These are phyloP conservation scores for Sylvilagus bachmani DNA, from an alignment of 2,113 vertebrate species.

Conservation along the genomic window DNA sequence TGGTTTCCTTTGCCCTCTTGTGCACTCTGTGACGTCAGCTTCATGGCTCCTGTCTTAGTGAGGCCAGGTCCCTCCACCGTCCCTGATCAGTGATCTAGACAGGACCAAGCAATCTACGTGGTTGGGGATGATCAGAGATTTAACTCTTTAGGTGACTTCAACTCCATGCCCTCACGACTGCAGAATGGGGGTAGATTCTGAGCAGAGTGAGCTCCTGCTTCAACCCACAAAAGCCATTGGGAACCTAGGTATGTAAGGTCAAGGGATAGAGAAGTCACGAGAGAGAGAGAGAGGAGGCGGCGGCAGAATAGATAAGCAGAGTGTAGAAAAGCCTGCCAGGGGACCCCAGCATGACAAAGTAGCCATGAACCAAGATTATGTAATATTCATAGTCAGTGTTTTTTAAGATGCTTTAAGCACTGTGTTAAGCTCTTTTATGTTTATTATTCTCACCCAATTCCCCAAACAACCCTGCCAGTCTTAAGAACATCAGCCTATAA, in stretches of 20 bases:
- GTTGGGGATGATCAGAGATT: no score
- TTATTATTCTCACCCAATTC: neutral
- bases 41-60: neutral
- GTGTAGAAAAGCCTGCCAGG: neutral
- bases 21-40: neutral
- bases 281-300: neutral
- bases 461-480: neutral
- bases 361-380: neutral
- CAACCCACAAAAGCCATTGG: neutral
- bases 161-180: no score
- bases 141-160: no score
- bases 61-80: neutral
- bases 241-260: neutral
- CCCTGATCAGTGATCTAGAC: no score
- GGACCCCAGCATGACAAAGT: neutral
- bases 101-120: no score
- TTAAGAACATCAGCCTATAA: neutral
- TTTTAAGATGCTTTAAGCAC: neutral
- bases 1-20: neutral
- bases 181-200: no score
- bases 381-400: neutral
- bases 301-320: neutral
- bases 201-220: neutral
- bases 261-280: neutral
- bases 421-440: neutral